Base-by-base conservation (phyloP, 1,140 invertebrate species). In the Phthorimaea operculella region DNA sequence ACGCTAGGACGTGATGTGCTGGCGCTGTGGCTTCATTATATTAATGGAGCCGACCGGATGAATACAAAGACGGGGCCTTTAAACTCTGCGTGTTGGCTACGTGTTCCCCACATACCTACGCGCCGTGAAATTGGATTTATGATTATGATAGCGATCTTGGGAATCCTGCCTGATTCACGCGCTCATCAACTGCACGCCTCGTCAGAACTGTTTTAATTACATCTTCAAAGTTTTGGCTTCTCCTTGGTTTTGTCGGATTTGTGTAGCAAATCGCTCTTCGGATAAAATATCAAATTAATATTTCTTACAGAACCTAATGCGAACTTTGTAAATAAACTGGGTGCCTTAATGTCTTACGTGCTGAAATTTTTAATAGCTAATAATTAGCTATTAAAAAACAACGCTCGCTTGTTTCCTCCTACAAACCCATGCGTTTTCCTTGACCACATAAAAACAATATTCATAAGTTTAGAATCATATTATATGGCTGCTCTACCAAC, bases 1-100 rank as follows among this genome's bases (percentile, higher is more conserved):
- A 67, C 63, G 65, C 67, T 70, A 70, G 64, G 64, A 81, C 78
- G 78, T 83, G 80, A 82, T 66, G 71, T 64, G 77, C 64, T 66
- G 68, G 69, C 65, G 66, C 66, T 74, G 79, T 76, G 65, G 78
- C 77, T 76, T 82, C 76, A 79, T 82, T 80, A 79, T 80, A 79
- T 82, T 83, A 83, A 82, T 82, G 80, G 75, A 70, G 64, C 66
- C 60, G 68, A 72, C 75, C 74, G 73, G 73, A 76, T 78, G 77
- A 80, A 79, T 79, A 78, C 74, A 78, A 77, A 78, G 72, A 79
- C 61, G 73, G 65, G 68, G 70, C 71, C 71, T 79, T 79, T 79
- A 74, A 74, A 79, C 72, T 78, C 73, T 67, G 67, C 57, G 59
- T 66, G 62, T 66, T 56, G 60, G 63, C 57, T 59, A 61, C 61